A percentile compares a stretch with the other conserved stretches of the same genome.
Conservation (phyloP, 2,888 invertebrate species). For the Sycophila texana region DNA sequence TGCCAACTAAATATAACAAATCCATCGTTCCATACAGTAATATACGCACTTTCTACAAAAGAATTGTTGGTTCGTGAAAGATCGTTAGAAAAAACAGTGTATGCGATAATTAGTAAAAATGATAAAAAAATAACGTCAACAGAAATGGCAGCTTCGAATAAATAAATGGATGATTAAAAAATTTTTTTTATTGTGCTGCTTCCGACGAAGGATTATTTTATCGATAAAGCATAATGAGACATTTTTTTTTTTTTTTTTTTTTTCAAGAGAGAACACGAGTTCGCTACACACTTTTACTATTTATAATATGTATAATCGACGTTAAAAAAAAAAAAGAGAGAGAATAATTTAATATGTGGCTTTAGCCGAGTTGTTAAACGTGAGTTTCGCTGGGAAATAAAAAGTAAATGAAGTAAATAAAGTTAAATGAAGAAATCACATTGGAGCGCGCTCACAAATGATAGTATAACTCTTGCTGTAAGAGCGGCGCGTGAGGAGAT, state of each 20-base stretch:
- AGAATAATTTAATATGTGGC: too few relatives aligned
- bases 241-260: conserved; percentile 18
- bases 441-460: not conserved
- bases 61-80: conserved; percentile 10
- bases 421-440: conserved; percentile 22
- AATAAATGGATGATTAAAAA: conserved; percentile 36
- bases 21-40: not conserved
- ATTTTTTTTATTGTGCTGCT: conserved; percentile 25
- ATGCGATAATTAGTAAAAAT: not conserved
- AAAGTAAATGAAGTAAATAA: not conserved
- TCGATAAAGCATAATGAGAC: conserved; percentile 8
- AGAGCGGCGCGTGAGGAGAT: not conserved
- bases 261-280: conserved; percentile 46
- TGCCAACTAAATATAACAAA: conserved; percentile 28
- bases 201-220: conserved; percentile 17
- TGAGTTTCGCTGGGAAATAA: not conserved
- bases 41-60: conserved; percentile 12
- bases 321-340: not conserved
- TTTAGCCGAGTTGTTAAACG: too few relatives aligned
- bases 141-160: conserved; percentile 39
- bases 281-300: conserved; percentile 41
- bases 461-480: conserved; percentile 16
- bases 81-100: conserved; percentile 17
- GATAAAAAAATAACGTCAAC: conserved; percentile 18
- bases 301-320: not conserved